Evolutionary conservation across 2,113 vertebrate genomes (phyloP).

Genomic region (Heterocephalus glaber): DNA sequence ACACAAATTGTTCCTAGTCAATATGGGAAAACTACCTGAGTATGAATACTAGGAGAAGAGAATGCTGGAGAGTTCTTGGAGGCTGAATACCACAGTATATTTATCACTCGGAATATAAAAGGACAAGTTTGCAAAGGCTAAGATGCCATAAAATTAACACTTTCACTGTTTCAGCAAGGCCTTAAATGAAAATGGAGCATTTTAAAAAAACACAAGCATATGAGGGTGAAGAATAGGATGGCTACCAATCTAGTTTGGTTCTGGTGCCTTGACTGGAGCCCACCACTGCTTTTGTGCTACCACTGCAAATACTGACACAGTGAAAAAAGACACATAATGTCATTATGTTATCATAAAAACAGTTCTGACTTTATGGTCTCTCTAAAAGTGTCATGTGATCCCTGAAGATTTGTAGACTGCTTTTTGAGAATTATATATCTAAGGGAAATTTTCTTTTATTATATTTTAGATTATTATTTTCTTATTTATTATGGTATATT

Average conservation of each 20-base stretch:
- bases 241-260: too few species aligned
- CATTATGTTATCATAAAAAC: neutral
- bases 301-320: neutral
- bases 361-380: neutral
- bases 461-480: neutral
- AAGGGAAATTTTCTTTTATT: neutral
- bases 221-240: too few species aligned
- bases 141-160: neutral
- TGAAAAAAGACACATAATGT: neutral
- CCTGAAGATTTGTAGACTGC: neutral
- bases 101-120: neutral
- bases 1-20: neutral
- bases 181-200: neutral
- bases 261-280: neutral
- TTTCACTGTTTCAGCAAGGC: neutral
- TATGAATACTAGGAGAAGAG: neutral
- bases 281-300: neutral
- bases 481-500: neutral
- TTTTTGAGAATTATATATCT: neutral
- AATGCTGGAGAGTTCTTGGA: too few species aligned
- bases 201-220: neutral
- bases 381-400: neutral
- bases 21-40: fast-evolving
- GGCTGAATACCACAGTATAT: neutral
- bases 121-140: neutral